Evolutionary conservation across 1,140 invertebrate genomes (phyloP).

Genomic region (Drosophila fuyamai): DNA sequence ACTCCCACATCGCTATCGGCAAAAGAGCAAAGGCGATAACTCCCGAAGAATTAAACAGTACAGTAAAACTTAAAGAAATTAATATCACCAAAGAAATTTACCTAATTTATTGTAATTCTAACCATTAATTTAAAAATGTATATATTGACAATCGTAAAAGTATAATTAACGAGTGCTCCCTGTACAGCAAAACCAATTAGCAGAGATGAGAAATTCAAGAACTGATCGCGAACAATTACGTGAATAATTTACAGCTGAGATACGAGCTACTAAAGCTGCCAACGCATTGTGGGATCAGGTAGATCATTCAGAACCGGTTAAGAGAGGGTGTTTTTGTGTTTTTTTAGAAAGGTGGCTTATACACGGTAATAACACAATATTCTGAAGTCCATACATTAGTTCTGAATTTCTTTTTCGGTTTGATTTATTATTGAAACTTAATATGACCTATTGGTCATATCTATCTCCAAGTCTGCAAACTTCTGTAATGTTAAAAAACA

Average conservation of each 20-base stretch:
- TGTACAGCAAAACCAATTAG: conserved; percentile 57
- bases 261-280: conserved; percentile 57
- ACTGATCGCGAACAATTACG: conserved; percentile 70
- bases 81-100: background rate
- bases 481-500: too few species aligned
- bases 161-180: conserved; percentile 10
- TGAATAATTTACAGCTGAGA: conserved; percentile 75
- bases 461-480: too few species aligned
- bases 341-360: conserved; percentile 11
- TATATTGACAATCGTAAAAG: background rate
- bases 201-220: conserved; percentile 65
- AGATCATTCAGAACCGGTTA: conserved; percentile 57
- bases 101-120: too few species aligned
- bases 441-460: too few species aligned
- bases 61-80: too few species aligned
- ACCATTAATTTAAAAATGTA: too few species aligned
- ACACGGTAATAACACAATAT: conserved; percentile 9
- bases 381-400: too few species aligned
- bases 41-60: conserved; percentile 28
- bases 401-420: too few species aligned
- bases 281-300: conserved; percentile 54
- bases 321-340: conserved; percentile 22
- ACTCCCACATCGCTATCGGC: conserved; percentile 16
- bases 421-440: too few species aligned
- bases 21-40: conserved; percentile 19